A percentile compares a stretch with the other conserved stretches of the same genome.
phyloP scores from a whole-genome alignment of 1,140 invertebrate species.

The Pogonomyrmex californicus region DNA sequence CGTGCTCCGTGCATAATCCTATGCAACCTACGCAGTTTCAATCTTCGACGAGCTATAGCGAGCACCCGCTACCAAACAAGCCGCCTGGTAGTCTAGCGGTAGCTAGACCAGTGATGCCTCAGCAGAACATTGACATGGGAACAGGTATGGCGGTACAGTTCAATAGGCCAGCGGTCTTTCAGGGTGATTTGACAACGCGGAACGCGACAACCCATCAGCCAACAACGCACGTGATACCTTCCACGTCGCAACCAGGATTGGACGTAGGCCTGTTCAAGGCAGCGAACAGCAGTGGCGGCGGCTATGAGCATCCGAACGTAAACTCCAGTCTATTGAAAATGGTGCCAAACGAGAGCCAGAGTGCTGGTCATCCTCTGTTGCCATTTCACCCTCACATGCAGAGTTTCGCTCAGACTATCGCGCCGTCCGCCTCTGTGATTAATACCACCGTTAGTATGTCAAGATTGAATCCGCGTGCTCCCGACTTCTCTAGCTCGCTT shows the following conservation, averaged over 20 bases:
- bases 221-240: slow-evolving; percentile 74
- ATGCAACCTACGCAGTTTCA: slow-evolving; percentile 82
- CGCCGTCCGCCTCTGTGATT: slow-evolving; percentile 80
- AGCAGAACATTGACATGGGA: slow-evolving; percentile 80
- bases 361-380: slow-evolving; percentile 78
- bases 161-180: slow-evolving; percentile 79
- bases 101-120: slow-evolving; percentile 81
- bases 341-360: slow-evolving; percentile 82
- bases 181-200: slow-evolving; percentile 78
- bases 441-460: slow-evolving; percentile 89
- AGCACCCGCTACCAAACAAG: slow-evolving; percentile 80
- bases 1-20: slow-evolving; percentile 79
- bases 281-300: slow-evolving; percentile 73
- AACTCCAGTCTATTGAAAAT: slow-evolving; percentile 85
- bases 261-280: slow-evolving; percentile 79
- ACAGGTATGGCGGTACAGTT: slow-evolving; percentile 77
- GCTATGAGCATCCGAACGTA: slow-evolving; percentile 83
- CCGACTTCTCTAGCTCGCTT: slow-evolving; percentile 91
- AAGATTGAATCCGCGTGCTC: slow-evolving; percentile 94
- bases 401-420: slow-evolving; percentile 84
- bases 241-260: slow-evolving; percentile 76
- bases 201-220: slow-evolving; percentile 73
- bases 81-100: slow-evolving; percentile 82
- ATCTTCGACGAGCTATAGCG: slow-evolving; percentile 77
- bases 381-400: slow-evolving; percentile 84